Percentiles rank a stretch among this genome's conserved stretches.
phyloP scores from a whole-genome alignment of 2,113 vertebrate genomes.

The Paramormyrops kingsleyae region DNA sequence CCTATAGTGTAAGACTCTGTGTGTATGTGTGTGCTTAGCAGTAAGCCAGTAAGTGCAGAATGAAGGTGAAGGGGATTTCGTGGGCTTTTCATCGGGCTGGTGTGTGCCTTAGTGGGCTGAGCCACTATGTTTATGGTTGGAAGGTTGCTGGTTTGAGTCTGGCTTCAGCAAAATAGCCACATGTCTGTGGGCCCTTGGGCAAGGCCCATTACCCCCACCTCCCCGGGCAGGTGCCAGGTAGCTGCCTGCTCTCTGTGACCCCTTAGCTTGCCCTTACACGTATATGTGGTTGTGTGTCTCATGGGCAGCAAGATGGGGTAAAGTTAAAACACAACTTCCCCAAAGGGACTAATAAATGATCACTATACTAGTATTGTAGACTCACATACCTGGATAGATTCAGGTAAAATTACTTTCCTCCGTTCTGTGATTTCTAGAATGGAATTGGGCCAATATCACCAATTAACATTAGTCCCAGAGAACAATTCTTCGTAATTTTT shows the following conservation, averaged over 20 bases:
- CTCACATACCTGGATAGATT: not conserved
- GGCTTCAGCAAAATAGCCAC: not conserved
- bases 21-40: not conserved
- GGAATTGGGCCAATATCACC: not conserved
- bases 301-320: not conserved
- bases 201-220: not conserved
- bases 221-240: not conserved
- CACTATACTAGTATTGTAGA: not conserved
- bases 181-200: not conserved
- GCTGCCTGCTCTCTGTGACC: not conserved
- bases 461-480: not conserved
- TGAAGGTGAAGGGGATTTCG: not conserved
- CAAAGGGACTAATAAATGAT: not conserved
- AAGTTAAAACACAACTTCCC: not conserved
- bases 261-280: not conserved
- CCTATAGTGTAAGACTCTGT: not conserved
- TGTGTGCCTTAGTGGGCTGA: not conserved
- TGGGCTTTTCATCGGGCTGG: not conserved
- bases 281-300: not conserved
- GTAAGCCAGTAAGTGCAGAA: not conserved
- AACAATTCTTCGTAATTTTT: not conserved
- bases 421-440: not conserved
- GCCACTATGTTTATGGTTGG: not conserved
- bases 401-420: not conserved
- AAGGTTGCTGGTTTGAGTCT: not conserved